Evolutionary conservation across 2,113 vertebrate species (phyloP), one percentile per base, ranked within the genome.

Genomic region (Gasterosteus nipponicus): DNA sequence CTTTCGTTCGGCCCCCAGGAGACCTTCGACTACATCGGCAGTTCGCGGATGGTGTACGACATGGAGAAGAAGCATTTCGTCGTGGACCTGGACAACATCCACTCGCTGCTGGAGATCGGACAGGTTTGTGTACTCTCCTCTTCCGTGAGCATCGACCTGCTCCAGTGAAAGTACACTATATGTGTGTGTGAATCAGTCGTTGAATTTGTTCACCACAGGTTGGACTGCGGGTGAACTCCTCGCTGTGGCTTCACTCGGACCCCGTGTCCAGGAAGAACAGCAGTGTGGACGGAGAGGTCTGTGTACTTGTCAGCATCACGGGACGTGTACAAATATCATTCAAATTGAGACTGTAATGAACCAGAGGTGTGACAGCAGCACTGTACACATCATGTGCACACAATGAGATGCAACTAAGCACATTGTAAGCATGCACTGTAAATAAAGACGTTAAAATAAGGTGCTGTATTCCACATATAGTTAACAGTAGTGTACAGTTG

Each of bases 11-110:
- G 14, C 14, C 62, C 44, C 2, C 92, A 99, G 98, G 98, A 99
- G 83, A 94, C 94, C 1, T 99, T 99, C 26, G 98, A 99, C 87
- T 99, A 99, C 94, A 99, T 99, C 2, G 98, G 98, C 87, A 99
- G 98, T 72, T 99, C 97, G 0, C 93, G 95, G 18, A 96, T 99
- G 96, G 98, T 94, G 56, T 95, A 90, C 0, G 94, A 95, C 31
- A 95, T 95, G 94, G 63, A 91, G 75, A 91, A 86, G 6, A 74
- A 85, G 0, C 78, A 92, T 38, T 95, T 94, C 56, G 69, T 85
- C 0, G 80, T 95, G 19, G 92, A 94, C 63, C 74, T 95, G 83
- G 90, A 95, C 54, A 95, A 95, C 33, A 61, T 95, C 56, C 93
- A 95, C 87, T 94, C 94, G 0, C 51, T 95, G 1, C 8, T 95